Evolutionary conservation across 2,797 vertebrate species (phyloP), one percentile per base, ranked within the genome.

Genomic region (Macropodus opercularis): DNA sequence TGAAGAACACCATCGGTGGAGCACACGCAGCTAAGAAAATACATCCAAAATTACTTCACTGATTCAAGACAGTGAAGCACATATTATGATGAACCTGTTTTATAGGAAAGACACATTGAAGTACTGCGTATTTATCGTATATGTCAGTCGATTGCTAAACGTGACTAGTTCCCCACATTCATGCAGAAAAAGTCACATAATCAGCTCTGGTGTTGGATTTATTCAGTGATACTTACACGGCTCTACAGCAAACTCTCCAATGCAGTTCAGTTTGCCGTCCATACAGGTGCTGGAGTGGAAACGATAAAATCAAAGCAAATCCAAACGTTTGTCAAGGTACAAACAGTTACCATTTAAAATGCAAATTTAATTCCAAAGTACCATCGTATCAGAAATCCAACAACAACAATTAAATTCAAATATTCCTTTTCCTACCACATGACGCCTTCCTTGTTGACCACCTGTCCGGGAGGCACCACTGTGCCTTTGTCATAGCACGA

Each of bases 401-500:
- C n/a, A n/a, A n/a, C n/a, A n/a, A n/a, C n/a, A n/a, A n/a, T n/a
- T n/a, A n/a, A n/a, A n/a, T n/a, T n/a, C n/a, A n/a, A n/a, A n/a
- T n/a, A n/a, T n/a, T n/a, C 17, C 41, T 61, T 42, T 58, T 49
- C 93, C 73, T 89, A 96, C 95, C 95, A 97, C 75, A 94, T 56
- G 48, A 83, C 14, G 0, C 92, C 93, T 0, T 90, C 89, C 24
- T 93, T 92, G 1, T 84, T 91, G 59, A 95, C 36, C 1, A 93
- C 89, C 79, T 96, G 90, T 63, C 93, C 94, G 0, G 87, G 85
- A 57, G 89, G 89, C 27, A 97, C 68, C n/a, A 86, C 58, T 0
- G 63, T 80, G 48, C 92, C 94, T 58, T 91, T 80, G 64, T 91
- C 82, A 76, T 95, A 96, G 66, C 95, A 97, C 48, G 95, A 92